A percentile compares a stretch with the other conserved stretches of the same genome.
These are phyloP conservation scores for Margarornis squamiger DNA, from an alignment of 2,797 vertebrate species.

Conservation along the genomic window DNA sequence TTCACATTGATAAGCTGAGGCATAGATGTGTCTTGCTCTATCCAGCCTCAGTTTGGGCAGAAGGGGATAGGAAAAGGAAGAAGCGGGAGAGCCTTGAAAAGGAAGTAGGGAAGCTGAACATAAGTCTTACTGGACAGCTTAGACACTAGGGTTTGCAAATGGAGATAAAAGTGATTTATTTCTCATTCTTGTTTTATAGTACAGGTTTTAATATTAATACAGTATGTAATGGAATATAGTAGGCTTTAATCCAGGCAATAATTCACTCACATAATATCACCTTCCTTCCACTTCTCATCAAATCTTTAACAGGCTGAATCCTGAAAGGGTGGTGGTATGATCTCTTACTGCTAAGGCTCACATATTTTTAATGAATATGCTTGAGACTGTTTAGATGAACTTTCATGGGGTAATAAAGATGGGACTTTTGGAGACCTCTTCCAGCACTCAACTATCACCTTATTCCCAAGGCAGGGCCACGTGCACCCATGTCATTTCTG, in stretches of 20 bases:
- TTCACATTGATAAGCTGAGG: not conserved
- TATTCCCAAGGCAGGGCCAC: not conserved
- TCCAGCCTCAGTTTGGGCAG: not conserved
- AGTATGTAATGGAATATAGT: conserved; percentile 43
- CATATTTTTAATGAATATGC: not conserved
- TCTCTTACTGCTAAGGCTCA: not conserved
- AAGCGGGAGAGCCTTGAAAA: not conserved
- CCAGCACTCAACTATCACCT: not conserved
- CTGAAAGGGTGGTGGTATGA: not conserved
- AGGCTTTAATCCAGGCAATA: conserved; percentile 47
- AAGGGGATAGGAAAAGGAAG: not conserved
- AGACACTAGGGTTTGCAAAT: conserved; percentile 48
- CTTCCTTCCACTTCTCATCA: conserved; percentile 39
- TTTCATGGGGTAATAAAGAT: not conserved
- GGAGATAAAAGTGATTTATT: conserved; percentile 57
- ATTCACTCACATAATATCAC: conserved; percentile 33
- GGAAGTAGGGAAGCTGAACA: not conserved
- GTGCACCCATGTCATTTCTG: not conserved
- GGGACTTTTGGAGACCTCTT: not conserved
- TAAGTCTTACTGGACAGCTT: not conserved
- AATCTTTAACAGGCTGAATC: not conserved
- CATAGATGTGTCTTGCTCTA: not conserved
- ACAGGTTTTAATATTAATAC: conserved; percentile 62
- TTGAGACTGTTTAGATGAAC: not conserved
- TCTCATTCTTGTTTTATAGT: conserved; percentile 48